A percentile compares a stretch with the other conserved stretches of the same genome.
phyloP scores from a whole-genome alignment of 2,113 vertebrate species.

The Thermophis baileyi region DNA sequence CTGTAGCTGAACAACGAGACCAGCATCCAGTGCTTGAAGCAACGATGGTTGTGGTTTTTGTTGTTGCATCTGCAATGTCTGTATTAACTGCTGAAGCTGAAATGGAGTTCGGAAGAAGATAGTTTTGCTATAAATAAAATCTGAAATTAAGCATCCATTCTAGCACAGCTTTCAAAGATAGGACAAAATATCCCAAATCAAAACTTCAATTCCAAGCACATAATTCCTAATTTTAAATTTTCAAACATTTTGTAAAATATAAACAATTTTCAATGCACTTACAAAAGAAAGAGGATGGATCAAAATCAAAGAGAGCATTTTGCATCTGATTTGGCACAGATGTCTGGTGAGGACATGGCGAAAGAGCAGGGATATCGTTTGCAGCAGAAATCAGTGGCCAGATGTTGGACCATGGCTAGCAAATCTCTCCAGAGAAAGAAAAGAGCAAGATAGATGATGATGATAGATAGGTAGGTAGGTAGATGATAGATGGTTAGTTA shows the following conservation, averaged over 20 bases:
- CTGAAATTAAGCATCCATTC: not conserved
- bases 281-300: not conserved
- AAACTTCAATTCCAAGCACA: not conserved
- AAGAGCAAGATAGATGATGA: no score
- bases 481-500: no score
- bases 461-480: no score
- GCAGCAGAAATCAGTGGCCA: not conserved
- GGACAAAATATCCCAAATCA: not conserved
- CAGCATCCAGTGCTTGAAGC: conserved; percentile 93
- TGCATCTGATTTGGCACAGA: not conserved
- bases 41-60: conserved; percentile 97
- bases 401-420: not conserved
- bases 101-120: conserved; percentile 2
- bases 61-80: conserved; percentile 95
- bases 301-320: not conserved
- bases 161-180: not conserved
- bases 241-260: not conserved
- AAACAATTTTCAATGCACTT: not conserved
- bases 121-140: conserved; percentile 24
- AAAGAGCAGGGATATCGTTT: not conserved
- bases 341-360: not conserved
- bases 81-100: conserved; percentile 95
- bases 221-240: not conserved
- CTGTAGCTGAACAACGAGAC: conserved; percentile 94
- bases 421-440: no score